Conservation (phyloP, 1,140 invertebrate species). For the Mesaphorura yosii region DNA sequence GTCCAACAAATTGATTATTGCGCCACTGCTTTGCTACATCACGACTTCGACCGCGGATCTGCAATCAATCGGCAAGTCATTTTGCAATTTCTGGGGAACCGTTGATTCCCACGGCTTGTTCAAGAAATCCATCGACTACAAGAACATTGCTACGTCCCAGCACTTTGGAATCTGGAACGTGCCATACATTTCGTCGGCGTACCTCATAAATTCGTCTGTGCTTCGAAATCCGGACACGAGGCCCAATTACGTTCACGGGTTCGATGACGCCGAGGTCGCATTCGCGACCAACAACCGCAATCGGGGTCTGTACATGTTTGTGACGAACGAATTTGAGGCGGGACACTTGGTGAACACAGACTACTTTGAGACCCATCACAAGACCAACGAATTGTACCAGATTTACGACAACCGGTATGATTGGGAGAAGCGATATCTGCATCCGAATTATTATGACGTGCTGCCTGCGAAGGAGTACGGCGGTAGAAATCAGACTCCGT, state of each 20-base stretch:
- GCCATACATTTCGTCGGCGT: slow-evolving; percentile 72
- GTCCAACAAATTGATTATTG: slow-evolving; percentile 43
- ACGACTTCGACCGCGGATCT: not conserved
- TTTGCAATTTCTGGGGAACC: slow-evolving; percentile 9
- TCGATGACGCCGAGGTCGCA: slow-evolving; percentile 80
- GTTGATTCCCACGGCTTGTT: not conserved
- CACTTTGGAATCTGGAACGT: slow-evolving; percentile 93
- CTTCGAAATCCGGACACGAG: slow-evolving; percentile 42
- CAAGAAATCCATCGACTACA: not conserved
- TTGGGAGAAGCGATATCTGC: slow-evolving; percentile 79
- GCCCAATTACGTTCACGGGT: slow-evolving; percentile 27
- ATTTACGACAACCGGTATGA: slow-evolving; percentile 78
- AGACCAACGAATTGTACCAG: slow-evolving; percentile 81
- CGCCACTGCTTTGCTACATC: not conserved
- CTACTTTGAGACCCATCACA: slow-evolving; percentile 56
- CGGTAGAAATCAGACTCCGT: slow-evolving; percentile 45
- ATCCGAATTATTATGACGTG: slow-evolving; percentile 55
- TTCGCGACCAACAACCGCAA: slow-evolving; percentile 53
- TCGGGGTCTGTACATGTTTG: slow-evolving; percentile 74
- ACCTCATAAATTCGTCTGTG: slow-evolving; percentile 65
- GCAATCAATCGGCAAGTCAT: too few relatives aligned
- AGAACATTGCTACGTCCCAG: slow-evolving; percentile 26
- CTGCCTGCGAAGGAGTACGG: slow-evolving; percentile 54
- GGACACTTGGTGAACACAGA: slow-evolving; percentile 82
- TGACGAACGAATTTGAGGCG: slow-evolving; percentile 68